Percentiles rank a stretch among this genome's conserved stretches.
Conservation (phyloP, 1,140 invertebrate genomes). For the Chlorops oryzae region DNA sequence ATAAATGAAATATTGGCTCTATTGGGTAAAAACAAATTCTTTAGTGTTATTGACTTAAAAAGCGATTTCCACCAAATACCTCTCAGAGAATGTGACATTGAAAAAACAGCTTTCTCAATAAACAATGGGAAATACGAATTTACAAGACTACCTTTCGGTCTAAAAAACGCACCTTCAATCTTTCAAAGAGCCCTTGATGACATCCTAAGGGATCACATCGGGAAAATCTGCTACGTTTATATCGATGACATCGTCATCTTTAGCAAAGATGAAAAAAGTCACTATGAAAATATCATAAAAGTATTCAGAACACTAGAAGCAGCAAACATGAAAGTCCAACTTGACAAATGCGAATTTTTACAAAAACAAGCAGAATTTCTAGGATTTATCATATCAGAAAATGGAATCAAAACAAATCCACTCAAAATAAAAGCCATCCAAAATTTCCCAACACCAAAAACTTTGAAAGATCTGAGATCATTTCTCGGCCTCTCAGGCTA, state of each 20-base stretch:
- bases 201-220: slow-evolving; percentile 18
- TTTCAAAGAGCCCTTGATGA: slow-evolving; percentile 49
- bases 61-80: slow-evolving; percentile 51
- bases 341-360: slow-evolving; percentile 25
- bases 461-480: slow-evolving; percentile 21
- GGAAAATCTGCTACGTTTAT: slow-evolving; percentile 17
- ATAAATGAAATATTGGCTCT: slow-evolving; percentile 49
- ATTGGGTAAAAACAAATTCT: slow-evolving; percentile 43
- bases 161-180: slow-evolving; percentile 45
- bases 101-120: slow-evolving; percentile 44
- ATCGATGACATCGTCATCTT: slow-evolving; percentile 20
- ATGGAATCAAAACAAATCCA: slow-evolving; percentile 23
- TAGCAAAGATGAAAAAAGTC: slow-evolving; percentile 11
- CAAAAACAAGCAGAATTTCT: slow-evolving; percentile 23
- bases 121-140: slow-evolving; percentile 33
- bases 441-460: slow-evolving; percentile 27
- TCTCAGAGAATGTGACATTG: slow-evolving; percentile 31
- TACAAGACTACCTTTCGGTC: slow-evolving; percentile 39
- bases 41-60: slow-evolving; percentile 48
- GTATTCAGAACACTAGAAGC: slow-evolving; percentile 22
- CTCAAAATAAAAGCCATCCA: slow-evolving; percentile 20
- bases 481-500: slow-evolving; percentile 33
- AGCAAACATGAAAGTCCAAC: slow-evolving; percentile 28
- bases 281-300: slow-evolving; percentile 12
- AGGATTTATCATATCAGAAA: slow-evolving; percentile 22